These are phyloP conservation scores for Dipus sagitta DNA, from an alignment of 2,797 vertebrate genomes.

Conservation along the genomic window DNA sequence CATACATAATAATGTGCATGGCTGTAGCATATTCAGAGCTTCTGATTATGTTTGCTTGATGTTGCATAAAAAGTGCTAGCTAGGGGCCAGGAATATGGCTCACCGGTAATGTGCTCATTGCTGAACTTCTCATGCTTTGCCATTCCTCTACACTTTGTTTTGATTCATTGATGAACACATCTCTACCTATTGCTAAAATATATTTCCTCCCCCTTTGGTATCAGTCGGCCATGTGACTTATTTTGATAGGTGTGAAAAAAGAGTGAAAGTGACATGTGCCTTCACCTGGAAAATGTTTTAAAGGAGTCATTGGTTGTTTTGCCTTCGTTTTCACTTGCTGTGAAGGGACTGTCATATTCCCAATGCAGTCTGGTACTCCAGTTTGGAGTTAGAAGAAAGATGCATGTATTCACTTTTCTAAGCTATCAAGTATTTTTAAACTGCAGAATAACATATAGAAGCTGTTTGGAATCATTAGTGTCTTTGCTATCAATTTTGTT, in stretches of 20 bases:
- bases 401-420: background rate
- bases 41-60: background rate
- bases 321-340: background rate
- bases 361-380: background rate
- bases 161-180: background rate
- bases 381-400: background rate
- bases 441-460: conserved; percentile 7
- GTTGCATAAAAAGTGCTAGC: background rate
- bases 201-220: no score
- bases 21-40: background rate
- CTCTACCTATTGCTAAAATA: background rate
- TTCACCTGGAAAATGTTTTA: background rate
- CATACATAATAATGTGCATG: background rate
- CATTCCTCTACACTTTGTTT: background rate
- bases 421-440: background rate
- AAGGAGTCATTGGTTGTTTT: conserved; percentile 32
- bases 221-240: conserved; percentile 15
- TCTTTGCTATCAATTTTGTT: conserved; percentile 21
- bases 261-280: background rate
- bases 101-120: background rate
- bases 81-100: background rate
- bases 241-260: background rate
- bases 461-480: background rate
- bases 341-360: background rate
- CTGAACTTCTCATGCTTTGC: background rate